Evolutionary conservation across 2,888 invertebrate species (phyloP).

Genomic region (Callyntrura guangdongensis): DNA sequence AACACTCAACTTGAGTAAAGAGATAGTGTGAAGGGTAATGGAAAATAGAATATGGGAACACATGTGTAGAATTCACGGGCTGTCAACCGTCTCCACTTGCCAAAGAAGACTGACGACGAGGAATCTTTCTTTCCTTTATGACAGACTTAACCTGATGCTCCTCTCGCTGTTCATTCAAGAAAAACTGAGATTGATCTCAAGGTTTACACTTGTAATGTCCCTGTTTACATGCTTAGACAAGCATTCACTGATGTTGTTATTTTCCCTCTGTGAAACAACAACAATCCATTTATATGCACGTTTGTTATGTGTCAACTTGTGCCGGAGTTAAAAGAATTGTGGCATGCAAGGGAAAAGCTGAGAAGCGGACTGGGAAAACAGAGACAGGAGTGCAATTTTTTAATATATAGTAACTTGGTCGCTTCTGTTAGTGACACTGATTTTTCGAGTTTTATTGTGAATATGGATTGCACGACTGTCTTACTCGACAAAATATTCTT

Average conservation of each 20-base stretch:
- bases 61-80: slow-evolving; percentile 80
- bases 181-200: slow-evolving; percentile 61
- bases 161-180: slow-evolving; percentile 50
- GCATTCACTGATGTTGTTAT: slow-evolving; percentile 58
- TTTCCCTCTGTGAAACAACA: slow-evolving; percentile 60
- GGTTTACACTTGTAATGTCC: slow-evolving; percentile 64
- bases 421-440: too few species aligned
- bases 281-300: slow-evolving; percentile 54
- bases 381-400: background rate
- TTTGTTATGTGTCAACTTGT: slow-evolving; percentile 63
- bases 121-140: slow-evolving; percentile 61
- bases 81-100: slow-evolving; percentile 81
- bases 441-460: too few species aligned
- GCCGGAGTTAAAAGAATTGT: slow-evolving; percentile 12
- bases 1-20: slow-evolving; percentile 54
- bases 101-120: slow-evolving; percentile 73
- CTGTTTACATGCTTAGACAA: slow-evolving; percentile 64
- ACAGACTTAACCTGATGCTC: slow-evolving; percentile 67
- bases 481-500: too few species aligned
- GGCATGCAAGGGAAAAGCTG: slow-evolving; percentile 7
- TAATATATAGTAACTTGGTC: background rate
- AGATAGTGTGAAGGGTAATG: slow-evolving; percentile 77
- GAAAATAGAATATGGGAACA: slow-evolving; percentile 71
- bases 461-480: too few species aligned
- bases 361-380: background rate